Evolutionary conservation across 2,888 invertebrate genomes (phyloP).

Genomic region (Sabatieria punctata): DNA sequence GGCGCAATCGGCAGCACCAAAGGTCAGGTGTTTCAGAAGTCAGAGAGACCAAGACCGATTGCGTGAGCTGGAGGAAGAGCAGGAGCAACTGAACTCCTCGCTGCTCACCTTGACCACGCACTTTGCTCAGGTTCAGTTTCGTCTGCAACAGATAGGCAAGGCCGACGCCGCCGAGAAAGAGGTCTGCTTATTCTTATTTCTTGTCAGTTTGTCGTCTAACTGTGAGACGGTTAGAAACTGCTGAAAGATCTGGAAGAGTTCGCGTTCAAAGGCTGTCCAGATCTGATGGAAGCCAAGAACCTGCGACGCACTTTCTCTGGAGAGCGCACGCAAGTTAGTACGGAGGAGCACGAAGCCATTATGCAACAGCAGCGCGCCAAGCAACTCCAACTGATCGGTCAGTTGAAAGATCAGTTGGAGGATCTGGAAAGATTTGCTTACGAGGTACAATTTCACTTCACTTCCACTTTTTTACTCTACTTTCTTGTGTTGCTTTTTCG

Average conservation of each 20-base stretch:
- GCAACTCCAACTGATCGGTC: constrained; percentile 64
- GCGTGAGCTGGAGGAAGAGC: constrained; percentile 71
- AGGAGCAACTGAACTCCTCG: constrained; percentile 76
- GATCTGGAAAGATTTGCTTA: constrained; percentile 82
- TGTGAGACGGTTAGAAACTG: constrained; percentile 47
- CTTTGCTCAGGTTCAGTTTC: constrained; percentile 68
- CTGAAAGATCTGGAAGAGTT: constrained; percentile 88
- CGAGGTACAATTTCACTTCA: too few relatives aligned
- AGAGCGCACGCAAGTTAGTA: too few relatives aligned
- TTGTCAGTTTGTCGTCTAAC: neutral
- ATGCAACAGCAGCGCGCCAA: constrained; percentile 45
- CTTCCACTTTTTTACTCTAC: too few relatives aligned
- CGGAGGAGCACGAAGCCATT: constrained; percentile 10
- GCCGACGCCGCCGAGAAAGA: constrained; percentile 57
- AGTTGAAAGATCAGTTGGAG: constrained; percentile 71
- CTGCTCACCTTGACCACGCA: constrained; percentile 89
- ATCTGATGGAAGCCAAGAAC: constrained; percentile 39
- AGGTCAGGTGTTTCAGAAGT: too few relatives aligned
- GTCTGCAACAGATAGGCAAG: constrained; percentile 39
- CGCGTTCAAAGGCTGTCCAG: constrained; percentile 88
- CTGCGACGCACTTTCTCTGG: neutral
- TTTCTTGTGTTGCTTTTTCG: too few relatives aligned
- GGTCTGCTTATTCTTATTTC: constrained; percentile 21
- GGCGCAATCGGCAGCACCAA: too few relatives aligned
- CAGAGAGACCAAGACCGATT: too few relatives aligned